A percentile compares a stretch with the other conserved stretches of the same genome.
These are phyloP conservation scores for Onychostruthus taczanowskii DNA, from an alignment of 2,113 vertebrate species.

Conservation along the genomic window DNA sequence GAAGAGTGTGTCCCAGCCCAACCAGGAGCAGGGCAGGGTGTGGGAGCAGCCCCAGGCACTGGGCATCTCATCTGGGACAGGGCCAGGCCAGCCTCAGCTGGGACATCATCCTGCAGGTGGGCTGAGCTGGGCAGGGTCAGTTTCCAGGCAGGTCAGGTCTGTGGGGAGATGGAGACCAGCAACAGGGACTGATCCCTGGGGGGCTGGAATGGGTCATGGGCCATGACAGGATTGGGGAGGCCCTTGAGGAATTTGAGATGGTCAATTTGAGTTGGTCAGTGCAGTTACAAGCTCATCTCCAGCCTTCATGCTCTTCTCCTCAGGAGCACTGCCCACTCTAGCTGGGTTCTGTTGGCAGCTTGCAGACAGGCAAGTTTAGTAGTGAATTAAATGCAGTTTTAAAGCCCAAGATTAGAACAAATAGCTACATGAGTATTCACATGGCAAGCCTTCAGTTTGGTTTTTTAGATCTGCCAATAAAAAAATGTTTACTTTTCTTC, in stretches of 20 bases:
- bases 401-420: background rate
- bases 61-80: background rate
- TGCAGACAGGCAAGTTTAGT: background rate
- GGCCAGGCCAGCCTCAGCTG: background rate
- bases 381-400: background rate
- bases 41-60: accelerated
- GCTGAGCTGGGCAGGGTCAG: background rate
- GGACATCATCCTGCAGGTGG: background rate
- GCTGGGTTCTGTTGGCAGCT: background rate
- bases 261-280: background rate
- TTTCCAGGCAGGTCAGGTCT: background rate
- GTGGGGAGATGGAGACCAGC: background rate
- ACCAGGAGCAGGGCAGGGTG: background rate
- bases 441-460: background rate
- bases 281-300: background rate
- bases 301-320: background rate
- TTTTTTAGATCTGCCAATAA: background rate
- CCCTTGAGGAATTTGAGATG: background rate
- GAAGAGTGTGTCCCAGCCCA: background rate
- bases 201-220: background rate
- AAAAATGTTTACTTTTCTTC: background rate
- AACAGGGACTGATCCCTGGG: too few species aligned
- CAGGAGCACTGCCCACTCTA: accelerated
- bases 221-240: too few species aligned
- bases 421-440: background rate